Evolutionary conservation across 2,888 invertebrate species (phyloP).

Genomic region (Lasioglossum vierecki): DNA sequence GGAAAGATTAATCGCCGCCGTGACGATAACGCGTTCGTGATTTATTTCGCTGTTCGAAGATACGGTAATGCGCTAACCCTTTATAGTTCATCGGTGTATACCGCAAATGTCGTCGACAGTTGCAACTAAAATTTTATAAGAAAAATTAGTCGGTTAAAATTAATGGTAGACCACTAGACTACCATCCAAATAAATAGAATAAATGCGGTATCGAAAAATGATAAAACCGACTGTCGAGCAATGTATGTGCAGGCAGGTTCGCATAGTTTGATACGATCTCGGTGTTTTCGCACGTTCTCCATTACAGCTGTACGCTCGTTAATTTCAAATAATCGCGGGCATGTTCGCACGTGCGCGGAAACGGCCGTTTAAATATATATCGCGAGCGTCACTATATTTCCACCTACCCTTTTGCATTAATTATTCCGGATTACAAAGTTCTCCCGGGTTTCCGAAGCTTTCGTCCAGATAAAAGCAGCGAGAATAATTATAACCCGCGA

Average conservation of each 20-base stretch:
- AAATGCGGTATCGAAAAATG: neutral
- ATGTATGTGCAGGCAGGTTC: slow-evolving; percentile 32
- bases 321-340: slow-evolving; percentile 61
- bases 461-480: slow-evolving; percentile 34
- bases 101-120: neutral
- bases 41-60: slow-evolving; percentile 36
- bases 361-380: slow-evolving; percentile 58
- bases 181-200: neutral
- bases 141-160: neutral
- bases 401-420: slow-evolving; percentile 47
- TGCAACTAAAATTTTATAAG: neutral
- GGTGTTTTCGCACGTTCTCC: slow-evolving; percentile 36
- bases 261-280: slow-evolving; percentile 52
- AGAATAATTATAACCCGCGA: slow-evolving; percentile 41
- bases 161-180: neutral
- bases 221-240: slow-evolving; percentile 1
- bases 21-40: slow-evolving; percentile 31
- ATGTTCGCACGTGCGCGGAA: slow-evolving; percentile 61
- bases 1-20: slow-evolving; percentile 41
- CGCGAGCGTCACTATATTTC: slow-evolving; percentile 36
- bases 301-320: slow-evolving; percentile 50
- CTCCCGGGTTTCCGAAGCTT: slow-evolving; percentile 23
- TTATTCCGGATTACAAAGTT: slow-evolving; percentile 51
- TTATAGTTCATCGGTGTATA: neutral
- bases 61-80: slow-evolving; percentile 1